Conservation (phyloP, 37 sponge, comb jelly and placozoan species). For the Ianthella basta region DNA sequence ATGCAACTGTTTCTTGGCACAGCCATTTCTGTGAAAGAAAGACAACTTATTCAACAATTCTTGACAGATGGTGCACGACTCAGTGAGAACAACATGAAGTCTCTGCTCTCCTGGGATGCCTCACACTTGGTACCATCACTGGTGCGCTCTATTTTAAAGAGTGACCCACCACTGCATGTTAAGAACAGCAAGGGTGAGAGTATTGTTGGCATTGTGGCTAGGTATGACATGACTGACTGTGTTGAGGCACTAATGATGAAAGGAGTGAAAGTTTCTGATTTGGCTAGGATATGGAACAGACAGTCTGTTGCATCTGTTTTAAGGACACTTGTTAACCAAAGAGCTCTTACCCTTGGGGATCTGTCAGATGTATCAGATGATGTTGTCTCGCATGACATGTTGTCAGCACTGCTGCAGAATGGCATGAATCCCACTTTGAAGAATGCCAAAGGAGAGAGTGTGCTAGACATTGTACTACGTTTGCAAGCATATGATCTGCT, state of each 20-base stretch:
- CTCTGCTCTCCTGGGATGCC: slow-evolving; percentile 12
- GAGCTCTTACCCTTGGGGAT: background rate
- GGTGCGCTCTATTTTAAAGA: background rate
- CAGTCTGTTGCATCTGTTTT: background rate
- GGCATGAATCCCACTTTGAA: background rate
- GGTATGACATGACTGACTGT: slow-evolving; percentile 1
- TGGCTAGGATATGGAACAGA: background rate
- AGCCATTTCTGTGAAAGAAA: slow-evolving; percentile 6
- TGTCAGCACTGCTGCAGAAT: background rate
- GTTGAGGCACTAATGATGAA: background rate
- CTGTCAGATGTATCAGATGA: background rate
- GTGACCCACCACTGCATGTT: background rate
- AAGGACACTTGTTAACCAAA: background rate
- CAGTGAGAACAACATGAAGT: background rate
- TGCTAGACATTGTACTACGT: background rate
- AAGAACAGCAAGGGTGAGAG: slow-evolving; percentile 18
- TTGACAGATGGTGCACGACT: background rate
- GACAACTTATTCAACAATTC: slow-evolving; percentile 1
- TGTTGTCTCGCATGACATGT: too few species aligned
- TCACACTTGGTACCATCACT: background rate
- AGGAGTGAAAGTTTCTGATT: background rate
- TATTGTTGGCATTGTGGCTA: slow-evolving; percentile 6
- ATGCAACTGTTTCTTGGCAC: background rate
- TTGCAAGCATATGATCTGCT: slow-evolving; percentile 14
- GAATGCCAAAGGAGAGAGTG: background rate